These are phyloP conservation scores for Salvator merianae DNA, from an alignment of 2,113 vertebrate species.

Conservation along the genomic window DNA sequence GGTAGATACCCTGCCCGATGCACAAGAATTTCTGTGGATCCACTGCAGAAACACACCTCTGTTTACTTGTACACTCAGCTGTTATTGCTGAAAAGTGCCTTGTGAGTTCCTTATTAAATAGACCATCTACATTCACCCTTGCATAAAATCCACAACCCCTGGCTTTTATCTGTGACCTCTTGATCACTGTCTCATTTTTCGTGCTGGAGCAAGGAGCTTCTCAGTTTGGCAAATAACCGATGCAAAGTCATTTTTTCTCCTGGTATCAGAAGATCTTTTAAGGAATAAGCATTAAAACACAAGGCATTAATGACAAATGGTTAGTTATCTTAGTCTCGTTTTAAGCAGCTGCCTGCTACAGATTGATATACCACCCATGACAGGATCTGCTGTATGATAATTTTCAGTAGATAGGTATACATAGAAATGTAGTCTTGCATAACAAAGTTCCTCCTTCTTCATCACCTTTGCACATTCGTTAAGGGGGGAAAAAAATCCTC, in stretches of 20 bases:
- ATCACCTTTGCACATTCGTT: constrained; percentile 8
- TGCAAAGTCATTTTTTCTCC: background rate
- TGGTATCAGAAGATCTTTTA: background rate
- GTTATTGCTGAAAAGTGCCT: background rate
- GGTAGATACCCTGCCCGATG: background rate
- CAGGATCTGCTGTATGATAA: background rate
- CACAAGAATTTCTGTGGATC: too few relatives aligned
- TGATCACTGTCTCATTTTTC: background rate
- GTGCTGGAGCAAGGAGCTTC: background rate
- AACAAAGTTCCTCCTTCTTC: constrained; percentile 3
- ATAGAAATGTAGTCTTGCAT: background rate
- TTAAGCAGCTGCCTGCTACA: background rate
- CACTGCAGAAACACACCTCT: background rate
- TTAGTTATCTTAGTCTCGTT: background rate
- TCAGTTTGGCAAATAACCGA: background rate
- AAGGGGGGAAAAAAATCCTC: background rate
- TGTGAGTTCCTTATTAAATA: too few relatives aligned
- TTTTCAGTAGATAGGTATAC: background rate
- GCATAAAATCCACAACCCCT: background rate
- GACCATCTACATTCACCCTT: background rate
- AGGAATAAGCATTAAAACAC: background rate
- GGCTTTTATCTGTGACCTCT: background rate
- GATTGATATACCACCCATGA: background rate
- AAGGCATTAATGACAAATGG: background rate
- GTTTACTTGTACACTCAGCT: background rate